These are phyloP conservation scores for Apeira syringaria DNA, from an alignment of 2,888 invertebrate species.

Conservation along the genomic window DNA sequence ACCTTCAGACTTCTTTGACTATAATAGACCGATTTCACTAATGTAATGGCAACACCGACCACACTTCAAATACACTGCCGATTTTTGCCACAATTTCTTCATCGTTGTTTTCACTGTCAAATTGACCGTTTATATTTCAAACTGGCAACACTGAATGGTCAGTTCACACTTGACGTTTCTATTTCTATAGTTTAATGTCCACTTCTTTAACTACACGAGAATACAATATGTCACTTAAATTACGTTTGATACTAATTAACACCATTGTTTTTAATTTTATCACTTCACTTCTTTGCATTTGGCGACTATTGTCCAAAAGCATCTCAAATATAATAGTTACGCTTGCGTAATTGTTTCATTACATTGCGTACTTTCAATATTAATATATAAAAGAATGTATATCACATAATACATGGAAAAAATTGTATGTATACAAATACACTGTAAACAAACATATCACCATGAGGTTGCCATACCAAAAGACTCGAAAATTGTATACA, in stretches of 20 bases:
- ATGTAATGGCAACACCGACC: constrained; percentile 35
- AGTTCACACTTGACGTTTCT: neutral
- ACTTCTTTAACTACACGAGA: too few species aligned
- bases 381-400: neutral
- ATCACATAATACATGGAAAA: neutral
- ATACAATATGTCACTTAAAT: neutral
- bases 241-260: neutral
- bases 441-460: neutral
- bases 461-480: neutral
- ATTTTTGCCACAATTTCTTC: neutral
- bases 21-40: constrained; percentile 34
- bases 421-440: neutral
- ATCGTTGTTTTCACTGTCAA: neutral
- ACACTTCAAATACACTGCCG: neutral
- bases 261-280: neutral
- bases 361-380: neutral
- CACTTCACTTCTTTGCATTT: neutral
- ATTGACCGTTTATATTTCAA: neutral
- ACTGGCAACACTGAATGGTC: neutral
- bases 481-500: too few species aligned
- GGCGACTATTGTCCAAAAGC: constrained; percentile 1
- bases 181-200: too few species aligned
- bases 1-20: constrained; percentile 11
- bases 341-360: too few species aligned
- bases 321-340: too few species aligned